Base-by-base conservation (phyloP, 2,797 vertebrate genomes). In the Sebastes paucispinis region DNA sequence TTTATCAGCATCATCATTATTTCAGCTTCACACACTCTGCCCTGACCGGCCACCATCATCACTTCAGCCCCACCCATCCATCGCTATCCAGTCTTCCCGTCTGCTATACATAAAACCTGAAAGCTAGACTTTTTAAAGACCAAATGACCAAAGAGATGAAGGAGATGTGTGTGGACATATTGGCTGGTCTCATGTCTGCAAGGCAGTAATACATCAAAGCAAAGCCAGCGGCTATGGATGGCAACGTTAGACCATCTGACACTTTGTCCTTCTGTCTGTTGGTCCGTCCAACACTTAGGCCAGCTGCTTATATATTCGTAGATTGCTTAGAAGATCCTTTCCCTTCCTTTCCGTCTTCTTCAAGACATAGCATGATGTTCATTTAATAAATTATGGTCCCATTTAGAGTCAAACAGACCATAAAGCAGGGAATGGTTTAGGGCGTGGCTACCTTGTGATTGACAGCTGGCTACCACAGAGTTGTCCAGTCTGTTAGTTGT, bases 1-100 rank as follows among this genome's bases (percentile, higher is more conserved):
- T 90, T 87, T 73, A 92, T 92, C 91, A 79, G 89, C 93, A 92
- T 95, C 92, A 92, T 90, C 90, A 90, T 95, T 93, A 94, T 90
- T 94, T 94, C 93, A 93, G 91, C 94, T 93, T 94, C 92, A 91
- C 91, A 85, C 80, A 77, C 82, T 84, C 70, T 72, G 64, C 72
- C 72, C 90, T 63, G 63, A 72, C 75, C 6, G 69, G 73, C 74
- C 82, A 73, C 77, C 80, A 69, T 68, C 80, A 78, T 47, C 76
- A 34, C 73, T 77, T 73, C 67, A 65, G 59, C 79, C 52, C 62
- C 77, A 63, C 52, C 59, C 82, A 73, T 72, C 69, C 57, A 27
- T 36, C 70, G 63, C 72, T n/a, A 7, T 13, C 60, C 57, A 8
- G 9, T 76, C 59, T 65, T 73, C n/a, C 16, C 58, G 31, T 63